A percentile compares a stretch with the other conserved stretches of the same genome.
These are phyloP conservation scores for Gymnoscelis rufifasciata DNA, from an alignment of 2,888 invertebrate genomes.

Conservation along the genomic window DNA sequence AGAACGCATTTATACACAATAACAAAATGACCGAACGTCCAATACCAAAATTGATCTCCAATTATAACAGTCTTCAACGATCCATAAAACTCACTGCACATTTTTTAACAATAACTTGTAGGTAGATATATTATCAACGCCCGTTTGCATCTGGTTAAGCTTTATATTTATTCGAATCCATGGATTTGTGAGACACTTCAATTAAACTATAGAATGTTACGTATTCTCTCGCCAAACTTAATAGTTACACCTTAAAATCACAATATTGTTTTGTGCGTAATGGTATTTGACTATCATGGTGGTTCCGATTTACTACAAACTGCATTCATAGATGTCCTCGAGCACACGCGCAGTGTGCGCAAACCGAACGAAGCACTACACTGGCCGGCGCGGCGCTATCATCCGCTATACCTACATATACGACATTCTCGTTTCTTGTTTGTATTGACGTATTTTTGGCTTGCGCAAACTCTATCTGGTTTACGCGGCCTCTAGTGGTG, in stretches of 20 bases:
- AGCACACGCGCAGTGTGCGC: constrained; percentile 64
- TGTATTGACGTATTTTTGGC: constrained; percentile 68
- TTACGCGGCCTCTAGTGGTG: constrained; percentile 38
- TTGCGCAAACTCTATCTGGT: constrained; percentile 50
- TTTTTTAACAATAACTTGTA: constrained; percentile 46
- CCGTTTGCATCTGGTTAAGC: constrained; percentile 42
- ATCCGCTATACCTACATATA: constrained; percentile 60
- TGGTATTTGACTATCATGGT: constrained; percentile 50
- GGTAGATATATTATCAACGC: constrained; percentile 41
- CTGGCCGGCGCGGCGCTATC: constrained; percentile 61
- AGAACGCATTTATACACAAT: constrained; percentile 58
- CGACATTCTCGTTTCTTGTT: constrained; percentile 60
- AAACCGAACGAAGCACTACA: constrained; percentile 57
- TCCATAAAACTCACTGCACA: constrained; percentile 43
- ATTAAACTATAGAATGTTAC: constrained; percentile 6
- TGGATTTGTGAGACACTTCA: constrained; percentile 43
- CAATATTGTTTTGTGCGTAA: constrained; percentile 51
- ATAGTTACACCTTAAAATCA: constrained; percentile 39
- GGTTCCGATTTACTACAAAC: constrained; percentile 47
- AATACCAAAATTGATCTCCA: constrained; percentile 5
- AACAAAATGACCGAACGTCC: not conserved
- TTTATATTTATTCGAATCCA: constrained; percentile 43
- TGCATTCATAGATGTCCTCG: constrained; percentile 61
- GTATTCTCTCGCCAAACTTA: constrained; percentile 3
- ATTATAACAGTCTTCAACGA: constrained; percentile 19